phyloP scores from a whole-genome alignment of 2,797 vertebrate genomes.

The Rhinatrema bivittatum region DNA sequence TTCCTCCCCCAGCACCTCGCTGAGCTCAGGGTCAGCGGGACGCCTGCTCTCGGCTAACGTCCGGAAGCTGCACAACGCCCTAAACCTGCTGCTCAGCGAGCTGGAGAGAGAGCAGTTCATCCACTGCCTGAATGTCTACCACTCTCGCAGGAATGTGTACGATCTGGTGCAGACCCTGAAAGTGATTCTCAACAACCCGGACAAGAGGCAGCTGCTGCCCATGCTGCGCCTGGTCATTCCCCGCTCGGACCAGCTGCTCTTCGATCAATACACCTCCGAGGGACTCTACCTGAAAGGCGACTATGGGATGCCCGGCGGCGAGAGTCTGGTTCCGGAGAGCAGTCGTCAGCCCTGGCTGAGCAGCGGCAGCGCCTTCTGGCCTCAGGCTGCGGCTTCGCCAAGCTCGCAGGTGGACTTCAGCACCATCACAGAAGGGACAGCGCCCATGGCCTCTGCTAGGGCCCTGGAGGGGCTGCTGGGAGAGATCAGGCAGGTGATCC shows the following conservation, averaged over 20 bases:
- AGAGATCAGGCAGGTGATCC: slow-evolving; percentile 75
- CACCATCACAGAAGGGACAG: slow-evolving; percentile 28
- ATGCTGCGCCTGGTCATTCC: slow-evolving; percentile 91
- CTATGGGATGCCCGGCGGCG: slow-evolving; percentile 41
- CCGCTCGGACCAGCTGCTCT: slow-evolving; percentile 91
- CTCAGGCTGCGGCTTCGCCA: slow-evolving; percentile 30
- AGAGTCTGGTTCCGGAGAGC: slow-evolving; percentile 25
- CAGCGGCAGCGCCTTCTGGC: slow-evolving; percentile 25
- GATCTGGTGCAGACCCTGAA: slow-evolving; percentile 90
- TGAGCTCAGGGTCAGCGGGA: slow-evolving; percentile 25
- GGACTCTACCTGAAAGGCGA: slow-evolving; percentile 79
- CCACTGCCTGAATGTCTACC: slow-evolving; percentile 92
- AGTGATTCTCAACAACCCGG: slow-evolving; percentile 83
- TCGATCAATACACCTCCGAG: slow-evolving; percentile 92
- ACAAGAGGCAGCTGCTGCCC: slow-evolving; percentile 86
- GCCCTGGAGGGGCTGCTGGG: neutral
- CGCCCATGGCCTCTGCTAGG: slow-evolving; percentile 22
- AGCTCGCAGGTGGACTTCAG: neutral
- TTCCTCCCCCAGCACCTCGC: slow-evolving; percentile 27
- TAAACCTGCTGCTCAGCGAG: slow-evolving; percentile 84
- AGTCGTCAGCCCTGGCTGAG: slow-evolving; percentile 14
- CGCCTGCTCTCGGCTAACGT: slow-evolving; percentile 89
- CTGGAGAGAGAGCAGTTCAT: slow-evolving; percentile 88
- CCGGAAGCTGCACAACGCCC: slow-evolving; percentile 85
- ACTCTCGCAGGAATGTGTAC: slow-evolving; percentile 91